Conservation (phyloP, 2,797 vertebrate genomes). For the Spinibarbus caldwelli region DNA sequence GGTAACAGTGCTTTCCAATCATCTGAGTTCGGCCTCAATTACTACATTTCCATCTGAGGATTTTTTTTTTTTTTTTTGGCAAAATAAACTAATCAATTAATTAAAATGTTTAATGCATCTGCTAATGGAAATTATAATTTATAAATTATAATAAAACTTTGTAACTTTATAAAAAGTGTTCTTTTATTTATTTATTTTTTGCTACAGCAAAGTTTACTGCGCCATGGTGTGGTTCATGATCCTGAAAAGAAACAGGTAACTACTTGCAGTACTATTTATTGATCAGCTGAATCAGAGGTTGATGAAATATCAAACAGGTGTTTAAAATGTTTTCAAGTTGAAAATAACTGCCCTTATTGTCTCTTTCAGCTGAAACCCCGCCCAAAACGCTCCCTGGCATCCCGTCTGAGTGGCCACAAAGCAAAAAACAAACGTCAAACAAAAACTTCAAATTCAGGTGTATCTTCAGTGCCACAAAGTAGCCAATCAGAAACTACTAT, state of each 20-base stretch:
- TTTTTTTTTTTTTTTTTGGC: background rate
- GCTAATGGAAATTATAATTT: background rate
- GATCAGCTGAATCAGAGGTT: background rate
- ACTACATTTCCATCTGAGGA: background rate
- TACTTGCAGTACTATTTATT: background rate
- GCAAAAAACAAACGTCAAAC: background rate
- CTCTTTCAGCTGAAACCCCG: conserved; percentile 49
- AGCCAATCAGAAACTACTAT: background rate
- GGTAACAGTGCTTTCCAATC: conserved; percentile 60
- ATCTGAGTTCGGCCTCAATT: background rate
- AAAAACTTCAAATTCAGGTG: background rate
- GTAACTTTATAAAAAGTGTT: background rate
- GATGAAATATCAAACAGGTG: background rate
- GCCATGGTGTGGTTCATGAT: conserved; percentile 85
- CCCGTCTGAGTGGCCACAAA: conserved; percentile 71
- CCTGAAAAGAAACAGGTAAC: conserved; percentile 77
- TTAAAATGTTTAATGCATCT: background rate
- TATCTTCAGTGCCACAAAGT: background rate
- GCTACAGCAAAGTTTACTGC: conserved; percentile 84
- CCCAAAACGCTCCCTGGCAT: conserved; percentile 68
- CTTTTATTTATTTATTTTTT: conserved; percentile 12
- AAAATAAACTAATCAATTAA: too few species aligned
- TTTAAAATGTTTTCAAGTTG: background rate
- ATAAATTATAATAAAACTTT: background rate
- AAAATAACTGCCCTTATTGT: background rate